Conservation (phyloP, 2,797 vertebrate species). For the Pelobates cultripes region DNA sequence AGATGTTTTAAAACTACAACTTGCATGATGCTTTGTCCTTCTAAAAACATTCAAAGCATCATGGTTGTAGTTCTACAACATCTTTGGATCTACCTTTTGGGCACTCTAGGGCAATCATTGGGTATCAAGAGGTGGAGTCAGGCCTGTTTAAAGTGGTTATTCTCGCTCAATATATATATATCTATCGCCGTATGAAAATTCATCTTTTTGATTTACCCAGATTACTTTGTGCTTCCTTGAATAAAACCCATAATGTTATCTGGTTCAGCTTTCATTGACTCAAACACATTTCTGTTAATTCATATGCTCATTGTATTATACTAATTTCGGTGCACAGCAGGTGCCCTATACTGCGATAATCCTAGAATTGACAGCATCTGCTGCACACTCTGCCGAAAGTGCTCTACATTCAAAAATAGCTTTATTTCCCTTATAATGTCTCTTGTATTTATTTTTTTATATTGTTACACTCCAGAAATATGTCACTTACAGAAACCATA, state of each 20-base stretch:
- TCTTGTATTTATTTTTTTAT: constrained; percentile 2
- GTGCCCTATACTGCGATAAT: not conserved
- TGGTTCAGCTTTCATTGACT: not conserved
- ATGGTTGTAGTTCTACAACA: no score
- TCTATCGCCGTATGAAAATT: no score
- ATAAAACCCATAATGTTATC: not conserved
- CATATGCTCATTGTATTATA: not conserved
- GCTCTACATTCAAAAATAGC: not conserved
- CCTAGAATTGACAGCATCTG: not conserved
- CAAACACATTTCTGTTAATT: not conserved
- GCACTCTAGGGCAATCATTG: no score
- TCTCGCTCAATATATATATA: no score
- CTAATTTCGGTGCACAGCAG: not conserved
- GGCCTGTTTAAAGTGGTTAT: no score
- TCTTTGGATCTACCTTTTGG: no score
- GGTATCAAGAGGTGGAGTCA: no score
- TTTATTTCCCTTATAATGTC: not conserved
- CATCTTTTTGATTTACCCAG: no score
- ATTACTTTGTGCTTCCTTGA: no score
- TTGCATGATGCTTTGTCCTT: no score
- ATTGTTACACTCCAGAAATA: not conserved
- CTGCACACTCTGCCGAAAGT: not conserved
- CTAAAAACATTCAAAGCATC: no score
- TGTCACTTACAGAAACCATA: not conserved
- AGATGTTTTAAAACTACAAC: no score